Conservation (phyloP, 2,888 invertebrate species). For the Troides aeacus region DNA sequence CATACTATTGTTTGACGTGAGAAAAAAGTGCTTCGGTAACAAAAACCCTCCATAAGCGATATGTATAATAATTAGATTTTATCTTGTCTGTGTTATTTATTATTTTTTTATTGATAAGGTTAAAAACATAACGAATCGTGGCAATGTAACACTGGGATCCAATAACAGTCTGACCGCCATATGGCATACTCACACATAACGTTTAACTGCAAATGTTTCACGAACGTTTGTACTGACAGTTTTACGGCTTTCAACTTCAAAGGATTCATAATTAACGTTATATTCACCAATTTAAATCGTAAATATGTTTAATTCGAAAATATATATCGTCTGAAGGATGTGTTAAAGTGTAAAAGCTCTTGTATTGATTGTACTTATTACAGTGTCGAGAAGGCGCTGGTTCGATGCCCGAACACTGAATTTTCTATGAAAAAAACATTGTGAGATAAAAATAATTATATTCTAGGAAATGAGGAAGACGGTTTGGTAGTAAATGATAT, state of each 20-base stretch:
- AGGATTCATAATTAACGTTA: neutral
- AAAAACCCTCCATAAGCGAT: too few species aligned
- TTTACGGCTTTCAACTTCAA: constrained; percentile 1
- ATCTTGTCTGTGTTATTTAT: neutral
- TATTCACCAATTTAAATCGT: too few species aligned
- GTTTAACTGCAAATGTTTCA: constrained; percentile 4
- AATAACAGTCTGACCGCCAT: constrained; percentile 1
- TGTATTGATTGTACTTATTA: too few species aligned
- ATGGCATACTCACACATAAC: constrained; percentile 1
- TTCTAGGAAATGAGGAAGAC: too few species aligned
- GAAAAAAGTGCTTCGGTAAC: too few species aligned
- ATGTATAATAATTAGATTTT: neutral
- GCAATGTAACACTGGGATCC: neutral
- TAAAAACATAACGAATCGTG: neutral
- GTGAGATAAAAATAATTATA: too few species aligned
- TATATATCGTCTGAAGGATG: too few species aligned
- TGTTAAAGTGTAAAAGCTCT: too few species aligned
- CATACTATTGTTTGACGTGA: too few species aligned
- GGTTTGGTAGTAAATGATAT: too few species aligned
- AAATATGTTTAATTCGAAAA: too few species aligned
- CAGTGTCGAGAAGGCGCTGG: too few species aligned
- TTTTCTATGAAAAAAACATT: neutral
- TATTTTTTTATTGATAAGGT: neutral
- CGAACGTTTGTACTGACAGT: constrained; percentile 1
- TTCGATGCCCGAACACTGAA: neutral